Evolutionary conservation across 1,140 invertebrate species (phyloP).

Genomic region (Drosophila pandora): DNA sequence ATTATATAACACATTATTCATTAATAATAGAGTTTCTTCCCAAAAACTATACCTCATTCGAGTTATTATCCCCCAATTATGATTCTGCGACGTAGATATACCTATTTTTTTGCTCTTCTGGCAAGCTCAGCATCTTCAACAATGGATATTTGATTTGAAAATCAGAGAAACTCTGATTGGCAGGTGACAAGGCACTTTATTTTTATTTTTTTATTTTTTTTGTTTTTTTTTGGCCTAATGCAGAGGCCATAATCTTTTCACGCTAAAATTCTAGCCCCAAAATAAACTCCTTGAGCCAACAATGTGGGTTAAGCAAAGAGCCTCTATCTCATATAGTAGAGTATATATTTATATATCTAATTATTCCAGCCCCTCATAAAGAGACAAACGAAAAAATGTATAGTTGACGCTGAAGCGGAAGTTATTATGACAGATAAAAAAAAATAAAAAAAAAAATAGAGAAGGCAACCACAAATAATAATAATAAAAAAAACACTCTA

Average conservation of each 20-base stretch:
- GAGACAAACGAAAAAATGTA: slow-evolving; percentile 42
- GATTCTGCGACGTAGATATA: slow-evolving; percentile 32
- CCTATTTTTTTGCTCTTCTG: neutral
- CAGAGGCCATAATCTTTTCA: slow-evolving; percentile 45
- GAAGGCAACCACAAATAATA: slow-evolving; percentile 2
- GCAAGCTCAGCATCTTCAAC: neutral
- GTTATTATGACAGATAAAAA: slow-evolving; percentile 73
- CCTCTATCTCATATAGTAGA: neutral
- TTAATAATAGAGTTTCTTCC: slow-evolving; percentile 7
- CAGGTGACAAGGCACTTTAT: slow-evolving; percentile 19
- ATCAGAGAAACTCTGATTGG: neutral
- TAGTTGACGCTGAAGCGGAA: slow-evolving; percentile 59
- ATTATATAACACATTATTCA: slow-evolving; percentile 43
- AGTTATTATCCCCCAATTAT: neutral
- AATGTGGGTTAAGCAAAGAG: slow-evolving; percentile 54
- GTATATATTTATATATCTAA: slow-evolving; percentile 3
- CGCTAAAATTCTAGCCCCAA: slow-evolving; percentile 30
- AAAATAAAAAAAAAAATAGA: slow-evolving; percentile 8
- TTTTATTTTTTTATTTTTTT: neutral
- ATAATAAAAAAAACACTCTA: slow-evolving; percentile 13
- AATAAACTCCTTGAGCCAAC: slow-evolving; percentile 12
- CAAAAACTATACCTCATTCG: slow-evolving; percentile 7
- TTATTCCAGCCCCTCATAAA: slow-evolving; percentile 34
- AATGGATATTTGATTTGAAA: slow-evolving; percentile 8
- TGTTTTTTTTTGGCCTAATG: slow-evolving; percentile 7